Evolutionary conservation across 2,888 invertebrate genomes (phyloP).

Genomic region (Tineola bisselliella): DNA sequence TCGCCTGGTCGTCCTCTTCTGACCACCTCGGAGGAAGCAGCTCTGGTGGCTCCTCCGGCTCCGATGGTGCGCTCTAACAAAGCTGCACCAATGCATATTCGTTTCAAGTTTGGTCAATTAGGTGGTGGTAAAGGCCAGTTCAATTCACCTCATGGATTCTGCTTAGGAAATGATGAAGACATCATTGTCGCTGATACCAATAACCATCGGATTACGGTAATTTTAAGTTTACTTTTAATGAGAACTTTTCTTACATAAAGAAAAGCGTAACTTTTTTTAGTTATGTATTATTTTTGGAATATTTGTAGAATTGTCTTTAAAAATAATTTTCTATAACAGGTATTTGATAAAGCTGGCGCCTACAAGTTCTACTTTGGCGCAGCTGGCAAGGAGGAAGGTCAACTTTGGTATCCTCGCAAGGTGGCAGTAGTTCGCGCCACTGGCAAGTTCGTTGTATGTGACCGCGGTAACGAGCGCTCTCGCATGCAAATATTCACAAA

Average conservation of each 20-base stretch:
- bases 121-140: constrained; percentile 95
- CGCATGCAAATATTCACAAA: constrained; percentile 98
- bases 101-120: constrained; percentile 93
- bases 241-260: background rate
- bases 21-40: constrained; percentile 55
- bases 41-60: constrained; percentile 55
- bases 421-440: constrained; percentile 90
- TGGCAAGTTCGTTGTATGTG: constrained; percentile 95
- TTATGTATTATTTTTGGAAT: too few species aligned
- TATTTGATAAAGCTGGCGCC: constrained; percentile 93
- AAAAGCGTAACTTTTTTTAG: background rate
- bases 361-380: constrained; percentile 95
- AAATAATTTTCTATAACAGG: too few species aligned
- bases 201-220: constrained; percentile 92
- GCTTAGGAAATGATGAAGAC: constrained; percentile 93
- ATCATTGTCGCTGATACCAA: constrained; percentile 97
- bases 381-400: constrained; percentile 95
- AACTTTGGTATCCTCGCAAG: constrained; percentile 96
- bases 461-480: constrained; percentile 94
- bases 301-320: too few species aligned
- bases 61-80: constrained; percentile 73
- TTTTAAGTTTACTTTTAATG: constrained; percentile 15
- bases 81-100: constrained; percentile 86
- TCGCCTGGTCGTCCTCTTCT: constrained; percentile 56
- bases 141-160: constrained; percentile 97